Percentiles rank a stretch among this genome's conserved stretches.
Conservation (phyloP, 1,140 invertebrate species). For the Magallana gigas region DNA sequence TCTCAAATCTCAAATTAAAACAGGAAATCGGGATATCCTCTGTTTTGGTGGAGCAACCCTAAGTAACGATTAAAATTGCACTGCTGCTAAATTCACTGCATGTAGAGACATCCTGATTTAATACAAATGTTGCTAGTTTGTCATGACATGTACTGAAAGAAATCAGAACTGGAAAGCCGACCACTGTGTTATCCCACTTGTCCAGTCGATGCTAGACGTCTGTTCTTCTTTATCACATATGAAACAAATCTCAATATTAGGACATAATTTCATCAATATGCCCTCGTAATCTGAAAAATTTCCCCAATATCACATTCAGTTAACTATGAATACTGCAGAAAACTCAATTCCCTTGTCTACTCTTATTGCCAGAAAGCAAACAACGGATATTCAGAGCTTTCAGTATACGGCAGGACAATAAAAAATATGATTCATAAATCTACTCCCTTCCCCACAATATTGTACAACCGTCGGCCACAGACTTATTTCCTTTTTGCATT, state of each 20-base stretch:
- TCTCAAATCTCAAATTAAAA: too few relatives aligned
- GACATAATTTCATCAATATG: constrained; percentile 14
- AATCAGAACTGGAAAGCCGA: too few relatives aligned
- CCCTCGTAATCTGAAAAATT: neutral
- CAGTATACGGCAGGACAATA: too few relatives aligned
- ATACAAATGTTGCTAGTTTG: neutral
- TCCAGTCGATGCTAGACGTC: neutral
- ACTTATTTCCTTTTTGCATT: too few relatives aligned
- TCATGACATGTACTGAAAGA: too few relatives aligned
- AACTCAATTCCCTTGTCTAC: constrained; percentile 17
- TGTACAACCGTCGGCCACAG: too few relatives aligned
- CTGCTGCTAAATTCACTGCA: neutral
- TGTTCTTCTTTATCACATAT: neutral
- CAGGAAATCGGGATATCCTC: too few relatives aligned
- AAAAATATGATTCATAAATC: too few relatives aligned
- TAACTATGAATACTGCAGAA: constrained; percentile 2
- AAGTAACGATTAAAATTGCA: neutral
- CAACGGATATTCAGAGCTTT: too few relatives aligned
- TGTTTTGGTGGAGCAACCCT: too few relatives aligned
- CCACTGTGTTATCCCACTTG: neutral
- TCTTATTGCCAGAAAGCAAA: neutral
- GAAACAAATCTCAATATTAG: constrained; percentile 3
- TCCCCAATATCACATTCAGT: neutral
- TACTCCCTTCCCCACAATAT: too few relatives aligned
- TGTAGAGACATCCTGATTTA: neutral